phyloP scores from a whole-genome alignment of 1,140 invertebrate genomes.

The Zaprionus vittiger region DNA sequence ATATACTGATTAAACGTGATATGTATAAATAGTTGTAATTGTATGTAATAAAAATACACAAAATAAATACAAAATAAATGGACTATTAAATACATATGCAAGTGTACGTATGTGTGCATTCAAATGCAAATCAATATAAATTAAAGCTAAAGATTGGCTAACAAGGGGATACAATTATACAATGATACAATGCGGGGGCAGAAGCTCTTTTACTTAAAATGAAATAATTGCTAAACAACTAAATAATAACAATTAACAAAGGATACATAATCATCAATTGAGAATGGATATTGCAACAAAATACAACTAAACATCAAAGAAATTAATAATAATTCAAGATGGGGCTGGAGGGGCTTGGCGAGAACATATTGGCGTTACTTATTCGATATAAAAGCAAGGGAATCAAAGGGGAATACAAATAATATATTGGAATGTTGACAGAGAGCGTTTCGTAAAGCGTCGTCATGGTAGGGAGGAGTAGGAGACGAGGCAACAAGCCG shows the following conservation, averaged over 20 bases:
- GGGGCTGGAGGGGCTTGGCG: conserved; percentile 33
- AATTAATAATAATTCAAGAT: conserved; percentile 15
- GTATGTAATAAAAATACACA: conserved; percentile 35
- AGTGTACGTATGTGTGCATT: conserved; percentile 14
- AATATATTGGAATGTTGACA: conserved; percentile 36
- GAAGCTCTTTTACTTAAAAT: conserved; percentile 53
- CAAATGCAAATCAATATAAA: conserved; percentile 42
- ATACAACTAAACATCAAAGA: conserved; percentile 51
- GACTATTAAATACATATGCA: conserved; percentile 24
- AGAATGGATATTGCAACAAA: conserved; percentile 73
- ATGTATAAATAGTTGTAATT: conserved; percentile 41
- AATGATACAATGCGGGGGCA: conserved; percentile 20
- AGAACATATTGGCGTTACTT: conserved; percentile 67
- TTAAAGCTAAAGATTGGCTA: conserved; percentile 64
- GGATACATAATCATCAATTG: conserved; percentile 41
- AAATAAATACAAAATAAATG: conserved; percentile 45
- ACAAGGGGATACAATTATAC: conserved; percentile 38
- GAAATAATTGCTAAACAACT: conserved; percentile 67
- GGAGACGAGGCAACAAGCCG: background rate
- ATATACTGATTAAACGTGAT: conserved; percentile 46
- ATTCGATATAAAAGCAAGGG: conserved; percentile 49
- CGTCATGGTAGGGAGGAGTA: conserved; percentile 39
- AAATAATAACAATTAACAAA: conserved; percentile 82
- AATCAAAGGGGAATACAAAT: conserved; percentile 24
- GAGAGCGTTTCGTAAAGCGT: conserved; percentile 46